Base-by-base conservation (phyloP, 2,888 invertebrate species). In the Pollenia labialis region DNA sequence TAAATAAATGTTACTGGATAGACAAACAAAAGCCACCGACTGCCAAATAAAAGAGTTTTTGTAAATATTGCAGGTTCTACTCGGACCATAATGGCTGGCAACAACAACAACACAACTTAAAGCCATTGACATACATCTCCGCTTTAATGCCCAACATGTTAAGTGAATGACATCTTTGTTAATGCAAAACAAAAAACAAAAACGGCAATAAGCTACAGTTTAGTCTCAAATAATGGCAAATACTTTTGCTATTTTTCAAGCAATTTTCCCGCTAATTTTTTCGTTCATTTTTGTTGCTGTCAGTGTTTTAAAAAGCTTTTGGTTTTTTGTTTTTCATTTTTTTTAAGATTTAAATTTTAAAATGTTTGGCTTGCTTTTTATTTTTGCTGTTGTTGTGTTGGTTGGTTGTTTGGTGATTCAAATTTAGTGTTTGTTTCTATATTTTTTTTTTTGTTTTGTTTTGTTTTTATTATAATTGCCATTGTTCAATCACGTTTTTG, bases 401-500 rank as follows among this genome's bases (percentile, higher is more conserved):
- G n/a, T 42, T 42, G 16, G n/a, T 16, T 66, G 32, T 12, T 18
- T 68, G 68, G 50, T 48, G 42, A 40, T 68, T 66, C 11, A 69
- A 69, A 79, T 79, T 71, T 62, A 79, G 42, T 60, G 48, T 79
- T 68, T 69, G 40, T 72, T 46, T 81, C n/a, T 58, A 60, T 68
- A 75, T 66, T 4, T 48, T 48, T 64, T 71, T 71, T 58, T 56
- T 16, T 79, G 50, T 54, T 64, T 52, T 16, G 46, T 69, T 69
- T 66, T 56, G n/a, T 76, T 68, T 82, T 75, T 72, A 10, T 42
- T 58, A 80, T 76, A 86, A 86, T 86, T 86, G 80, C 83, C 76
- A 72, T 87, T 84, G 83, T 84, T 87, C 81, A 87, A 84, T 87
- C 87, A 87, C 87, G 87, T 84, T 87, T 87, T 87, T 74, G 76